Evolutionary conservation across 2,888 invertebrate genomes (phyloP), one percentile per base, ranked within the genome.

Genomic region (Parnassius orleans): DNA sequence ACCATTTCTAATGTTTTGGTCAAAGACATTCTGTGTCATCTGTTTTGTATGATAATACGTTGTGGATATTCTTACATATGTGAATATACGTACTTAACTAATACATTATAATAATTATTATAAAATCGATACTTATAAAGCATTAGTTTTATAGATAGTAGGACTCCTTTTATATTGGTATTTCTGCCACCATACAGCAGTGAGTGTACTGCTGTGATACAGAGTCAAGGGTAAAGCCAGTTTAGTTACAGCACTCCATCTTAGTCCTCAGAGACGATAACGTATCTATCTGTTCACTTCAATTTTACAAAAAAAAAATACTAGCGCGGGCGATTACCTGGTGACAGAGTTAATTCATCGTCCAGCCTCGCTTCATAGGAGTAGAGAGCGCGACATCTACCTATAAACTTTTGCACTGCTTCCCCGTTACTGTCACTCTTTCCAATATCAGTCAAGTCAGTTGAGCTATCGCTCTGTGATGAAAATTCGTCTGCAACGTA

Each of bases 301-400:
- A 33, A 33, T 33, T 33, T 19, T 19, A 19, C 2, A 0, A 33
- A 33, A 24, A 24, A 24, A 33, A 33, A 7, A 5, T 24, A 7
- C 7, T 33, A 33, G 57, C 62, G 48, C 42, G 48, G 44, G n/a
- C 15, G 19, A 33, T 42, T 43, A 57, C 95, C 96, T 81, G 94
- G 94, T 70, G 92, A 89, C 66, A 96, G 87, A 63, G 94, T 95
- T 52, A 98, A 93, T 83, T 98, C 98, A 86, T 98, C 98, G 73
- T 96, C 95, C 64, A 97, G 93, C 77, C 96, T 96, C 57, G 98
- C 97, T 69, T 96, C 94, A 83, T 98, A 98, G 57, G 95, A 95
- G 86, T 98, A 98, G 33, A 98, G 90, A 2, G 97, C 98, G 73
- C 95, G 94, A 81, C 98, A 98, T 78, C 94, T 94, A 11, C 95